Evolutionary conservation across 2,888 invertebrate genomes (phyloP), one percentile per base, ranked within the genome.

Genomic region (Parnassius apollo): DNA sequence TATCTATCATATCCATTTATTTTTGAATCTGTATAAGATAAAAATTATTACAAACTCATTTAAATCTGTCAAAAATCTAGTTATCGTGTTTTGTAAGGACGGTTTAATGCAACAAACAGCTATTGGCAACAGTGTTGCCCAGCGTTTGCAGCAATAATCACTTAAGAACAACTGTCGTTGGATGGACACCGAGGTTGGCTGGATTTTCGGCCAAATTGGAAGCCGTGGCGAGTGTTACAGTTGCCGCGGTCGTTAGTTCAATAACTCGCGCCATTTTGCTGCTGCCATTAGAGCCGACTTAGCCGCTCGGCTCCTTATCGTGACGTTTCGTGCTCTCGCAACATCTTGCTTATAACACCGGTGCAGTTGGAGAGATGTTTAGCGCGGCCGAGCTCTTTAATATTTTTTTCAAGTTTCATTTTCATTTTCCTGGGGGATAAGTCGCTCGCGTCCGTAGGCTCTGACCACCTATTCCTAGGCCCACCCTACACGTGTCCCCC

Each of bases 171-270:
- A 62, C 42, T 53, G 52, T 57, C 57, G 52, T 57, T 49, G 53
- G 57, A 53, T 53, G 44, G 50, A 42, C 50, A 52, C 13, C 57
- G 57, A 57, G 53, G 62, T 57, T 53, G 62, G 62, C 42, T 13
- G 42, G 62, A 62, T 42, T 57, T 58, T 57, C 49, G 59, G 51
- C 52, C 51, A 22, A 52, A 44, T 59, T 46, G 50, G 57, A 12
- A 50, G 13, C 18, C 49, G 51, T n/a, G 46, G 51, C 45, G 57
- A 46, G 46, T 35, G 62, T 62, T 57, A 62, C 78, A 80, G 82
- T 83, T 80, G 77, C 75, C 74, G 69, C 70, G 77, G 76, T 84
- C 80, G 79, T 83, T 81, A 81, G 77, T 77, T 78, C 69, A 72
- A 75, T 76, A 77, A 77, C 75, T 80, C 70, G 72, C 73, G 72